phyloP scores from a whole-genome alignment of 2,113 vertebrate species.

The Toxotes jaculatrix region DNA sequence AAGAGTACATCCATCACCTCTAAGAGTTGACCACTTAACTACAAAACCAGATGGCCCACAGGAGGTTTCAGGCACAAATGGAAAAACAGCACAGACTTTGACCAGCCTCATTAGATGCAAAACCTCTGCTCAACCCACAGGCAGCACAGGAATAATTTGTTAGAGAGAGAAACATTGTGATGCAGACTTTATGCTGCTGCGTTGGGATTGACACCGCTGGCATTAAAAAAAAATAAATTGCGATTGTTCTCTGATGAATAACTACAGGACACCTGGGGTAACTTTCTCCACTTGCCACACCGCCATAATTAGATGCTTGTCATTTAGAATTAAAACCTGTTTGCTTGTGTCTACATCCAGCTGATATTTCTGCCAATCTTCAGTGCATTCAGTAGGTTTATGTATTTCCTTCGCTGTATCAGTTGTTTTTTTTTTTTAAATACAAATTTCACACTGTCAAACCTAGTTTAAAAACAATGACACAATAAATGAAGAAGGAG shows the following conservation, averaged over 20 bases:
- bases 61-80: slow-evolving; percentile 30
- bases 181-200: not conserved
- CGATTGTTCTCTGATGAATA: slow-evolving; percentile 32
- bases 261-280: slow-evolving; percentile 3
- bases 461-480: not conserved
- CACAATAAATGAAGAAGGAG: not conserved
- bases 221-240: slow-evolving; percentile 1
- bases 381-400: not conserved
- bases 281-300: not conserved
- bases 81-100: slow-evolving; percentile 23
- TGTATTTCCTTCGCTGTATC: not conserved
- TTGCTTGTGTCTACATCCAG: not conserved
- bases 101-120: slow-evolving; percentile 49
- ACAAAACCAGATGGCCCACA: slow-evolving; percentile 25
- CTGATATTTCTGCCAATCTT: not conserved
- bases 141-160: slow-evolving; percentile 41
- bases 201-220: not conserved
- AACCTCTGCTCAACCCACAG: slow-evolving; percentile 37
- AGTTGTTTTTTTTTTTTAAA: not conserved
- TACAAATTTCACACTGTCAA: not conserved
- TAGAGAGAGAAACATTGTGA: slow-evolving; percentile 11
- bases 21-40: slow-evolving; percentile 11
- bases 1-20: slow-evolving; percentile 25
- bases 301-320: not conserved
- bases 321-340: not conserved